phyloP scores from a whole-genome alignment of 2,888 invertebrate species.

The Hoplodrina ambigua region DNA sequence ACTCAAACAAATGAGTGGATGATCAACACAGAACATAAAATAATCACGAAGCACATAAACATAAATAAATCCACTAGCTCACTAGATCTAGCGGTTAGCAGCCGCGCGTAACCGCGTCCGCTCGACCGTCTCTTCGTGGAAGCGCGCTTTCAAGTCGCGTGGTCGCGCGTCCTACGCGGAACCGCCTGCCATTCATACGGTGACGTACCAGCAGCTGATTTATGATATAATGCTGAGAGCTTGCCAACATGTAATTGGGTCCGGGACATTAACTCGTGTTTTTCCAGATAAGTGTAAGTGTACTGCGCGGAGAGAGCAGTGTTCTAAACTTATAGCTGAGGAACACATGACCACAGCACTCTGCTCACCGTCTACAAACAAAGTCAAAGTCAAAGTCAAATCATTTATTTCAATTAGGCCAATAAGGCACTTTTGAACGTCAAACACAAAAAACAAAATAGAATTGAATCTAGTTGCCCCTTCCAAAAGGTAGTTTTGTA shows the following conservation, averaged over 20 bases:
- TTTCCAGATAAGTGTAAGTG: slow-evolving; percentile 46
- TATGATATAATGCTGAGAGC: slow-evolving; percentile 49
- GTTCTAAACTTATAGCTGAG: neutral
- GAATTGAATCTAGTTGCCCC: too few species aligned
- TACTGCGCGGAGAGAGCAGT: slow-evolving; percentile 7
- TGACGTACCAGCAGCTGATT: slow-evolving; percentile 54
- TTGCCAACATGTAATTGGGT: slow-evolving; percentile 61
- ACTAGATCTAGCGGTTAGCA: slow-evolving; percentile 54
- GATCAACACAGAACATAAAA: slow-evolving; percentile 28
- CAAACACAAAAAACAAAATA: too few species aligned
- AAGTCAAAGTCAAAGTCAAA: too few species aligned
- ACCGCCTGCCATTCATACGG: slow-evolving; percentile 44
- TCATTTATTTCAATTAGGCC: too few species aligned
- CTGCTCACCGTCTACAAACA: neutral
- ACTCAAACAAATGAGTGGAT: neutral
- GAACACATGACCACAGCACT: neutral
- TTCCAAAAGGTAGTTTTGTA: too few species aligned
- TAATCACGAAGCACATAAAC: slow-evolving; percentile 22
- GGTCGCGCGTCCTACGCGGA: slow-evolving; percentile 42
- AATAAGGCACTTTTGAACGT: too few species aligned
- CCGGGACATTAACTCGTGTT: slow-evolving; percentile 45
- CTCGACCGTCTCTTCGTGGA: slow-evolving; percentile 73
- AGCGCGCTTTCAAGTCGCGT: slow-evolving; percentile 72
- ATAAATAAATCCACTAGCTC: slow-evolving; percentile 55
- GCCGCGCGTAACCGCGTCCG: slow-evolving; percentile 68